Conservation (phyloP, 2,797 vertebrate species). For the Thripadectes ignobilis region DNA sequence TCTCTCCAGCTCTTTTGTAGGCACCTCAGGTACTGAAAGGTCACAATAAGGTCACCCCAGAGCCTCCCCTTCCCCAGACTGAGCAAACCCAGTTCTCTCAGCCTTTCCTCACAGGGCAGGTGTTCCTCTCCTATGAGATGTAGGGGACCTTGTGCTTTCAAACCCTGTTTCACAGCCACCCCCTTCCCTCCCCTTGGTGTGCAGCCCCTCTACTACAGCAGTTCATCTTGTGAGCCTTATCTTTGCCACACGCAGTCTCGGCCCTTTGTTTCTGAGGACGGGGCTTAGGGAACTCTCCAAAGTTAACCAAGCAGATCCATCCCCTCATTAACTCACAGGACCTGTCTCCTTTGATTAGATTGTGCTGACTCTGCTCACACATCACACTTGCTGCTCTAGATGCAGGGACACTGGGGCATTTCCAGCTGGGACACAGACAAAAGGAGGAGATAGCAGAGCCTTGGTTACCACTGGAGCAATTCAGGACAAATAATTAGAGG, state of each 20-base stretch:
- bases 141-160: not conserved
- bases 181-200: not conserved
- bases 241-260: not conserved
- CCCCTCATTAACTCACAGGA: conserved; percentile 25
- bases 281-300: not conserved
- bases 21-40: not conserved
- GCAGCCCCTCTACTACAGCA: not conserved
- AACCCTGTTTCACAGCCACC: not conserved
- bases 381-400: conserved; percentile 37
- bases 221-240: not conserved
- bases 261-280: not conserved
- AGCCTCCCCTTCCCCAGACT: not conserved
- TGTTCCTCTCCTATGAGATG: not conserved
- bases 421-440: conserved; percentile 60
- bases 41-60: not conserved
- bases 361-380: conserved; percentile 46
- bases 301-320: not conserved
- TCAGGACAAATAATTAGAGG: conserved; percentile 65
- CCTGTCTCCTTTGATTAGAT: conserved; percentile 47
- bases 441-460: conserved; percentile 54
- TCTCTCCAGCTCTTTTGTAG: not conserved
- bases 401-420: conserved; percentile 41
- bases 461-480: conserved; percentile 43
- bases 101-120: not conserved
- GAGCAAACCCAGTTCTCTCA: not conserved